These are phyloP conservation scores for Rafetus swinhoei DNA, from an alignment of 2,113 vertebrate genomes.

Conservation along the genomic window DNA sequence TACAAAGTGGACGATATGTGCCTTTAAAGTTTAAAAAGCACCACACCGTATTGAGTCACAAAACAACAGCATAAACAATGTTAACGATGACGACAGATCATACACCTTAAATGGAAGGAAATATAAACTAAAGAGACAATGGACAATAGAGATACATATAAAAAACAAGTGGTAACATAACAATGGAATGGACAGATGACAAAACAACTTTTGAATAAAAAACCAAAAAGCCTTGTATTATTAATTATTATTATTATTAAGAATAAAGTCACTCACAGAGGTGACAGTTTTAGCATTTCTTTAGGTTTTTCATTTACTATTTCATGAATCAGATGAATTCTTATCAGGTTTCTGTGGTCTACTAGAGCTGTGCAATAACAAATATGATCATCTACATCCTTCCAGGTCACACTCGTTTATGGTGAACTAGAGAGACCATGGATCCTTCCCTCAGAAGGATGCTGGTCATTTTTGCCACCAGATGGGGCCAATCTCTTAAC, in stretches of 20 bases:
- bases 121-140: background rate
- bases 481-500: background rate
- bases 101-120: background rate
- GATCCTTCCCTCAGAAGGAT: background rate
- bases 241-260: background rate
- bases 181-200: background rate
- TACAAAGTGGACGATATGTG: background rate
- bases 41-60: background rate
- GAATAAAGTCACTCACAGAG: background rate
- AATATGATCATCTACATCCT: conserved; percentile 42
- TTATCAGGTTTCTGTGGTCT: background rate
- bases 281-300: background rate
- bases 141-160: background rate
- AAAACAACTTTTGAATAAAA: background rate
- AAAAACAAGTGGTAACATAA: background rate
- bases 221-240: too few species aligned
- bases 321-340: conserved; percentile 13
- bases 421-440: rapidly evolving
- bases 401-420: conserved; percentile 3
- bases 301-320: background rate
- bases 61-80: background rate
- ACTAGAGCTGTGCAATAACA: conserved; percentile 23
- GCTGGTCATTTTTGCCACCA: background rate
- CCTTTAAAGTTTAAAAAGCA: background rate
- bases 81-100: background rate